Evolutionary conservation across 1,140 invertebrate genomes (phyloP).

Genomic region (Papilio helenus): DNA sequence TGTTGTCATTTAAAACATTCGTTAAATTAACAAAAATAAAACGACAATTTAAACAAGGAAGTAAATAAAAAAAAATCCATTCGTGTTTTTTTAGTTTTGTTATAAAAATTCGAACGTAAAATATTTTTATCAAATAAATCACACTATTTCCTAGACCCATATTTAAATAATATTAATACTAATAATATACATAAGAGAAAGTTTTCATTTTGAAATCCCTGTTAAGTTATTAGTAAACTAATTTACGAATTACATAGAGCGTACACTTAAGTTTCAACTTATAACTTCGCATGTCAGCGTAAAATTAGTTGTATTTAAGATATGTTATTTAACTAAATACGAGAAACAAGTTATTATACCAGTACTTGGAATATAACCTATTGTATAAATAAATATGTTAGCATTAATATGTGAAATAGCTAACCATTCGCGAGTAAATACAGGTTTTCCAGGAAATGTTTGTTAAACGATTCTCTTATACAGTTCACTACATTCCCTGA

Average conservation of each 20-base stretch:
- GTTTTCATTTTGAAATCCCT: background rate
- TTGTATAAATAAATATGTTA: background rate
- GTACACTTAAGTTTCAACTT: background rate
- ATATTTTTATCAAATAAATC: background rate
- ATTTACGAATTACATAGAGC: background rate
- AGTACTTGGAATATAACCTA: background rate
- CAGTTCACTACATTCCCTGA: background rate
- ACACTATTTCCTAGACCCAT: too few species aligned
- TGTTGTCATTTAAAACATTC: conserved; percentile 37
- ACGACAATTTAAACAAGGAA: background rate
- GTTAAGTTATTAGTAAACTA: background rate
- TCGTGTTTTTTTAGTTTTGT: background rate
- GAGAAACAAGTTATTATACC: background rate
- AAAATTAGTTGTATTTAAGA: background rate
- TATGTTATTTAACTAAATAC: background rate
- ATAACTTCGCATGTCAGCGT: background rate
- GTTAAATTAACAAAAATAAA: background rate
- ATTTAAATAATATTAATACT: too few species aligned
- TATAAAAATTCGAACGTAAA: background rate
- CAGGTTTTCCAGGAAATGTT: conserved; percentile 18
- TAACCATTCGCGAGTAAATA: background rate
- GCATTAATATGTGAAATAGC: conserved; percentile 17
- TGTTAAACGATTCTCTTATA: conserved; percentile 18
- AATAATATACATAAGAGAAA: too few species aligned
- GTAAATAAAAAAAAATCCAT: background rate